Evolutionary conservation across 2,113 vertebrate genomes (phyloP).

Genomic region (Potamarius usumacintae): DNA sequence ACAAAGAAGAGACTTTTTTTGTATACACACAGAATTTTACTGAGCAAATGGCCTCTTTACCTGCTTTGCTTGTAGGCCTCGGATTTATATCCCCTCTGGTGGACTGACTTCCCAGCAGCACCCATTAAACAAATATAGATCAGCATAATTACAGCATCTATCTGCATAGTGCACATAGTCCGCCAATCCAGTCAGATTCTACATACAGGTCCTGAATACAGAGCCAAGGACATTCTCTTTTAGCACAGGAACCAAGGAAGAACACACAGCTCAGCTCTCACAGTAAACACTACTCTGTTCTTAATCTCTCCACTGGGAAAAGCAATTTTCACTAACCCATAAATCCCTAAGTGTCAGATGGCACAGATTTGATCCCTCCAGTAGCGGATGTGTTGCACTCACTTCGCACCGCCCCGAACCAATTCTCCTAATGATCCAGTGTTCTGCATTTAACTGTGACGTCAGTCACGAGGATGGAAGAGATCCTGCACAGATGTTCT

Average conservation of each 20-base stretch:
- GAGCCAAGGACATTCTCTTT: slow-evolving; percentile 65
- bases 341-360: slow-evolving; percentile 82
- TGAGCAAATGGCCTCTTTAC: slow-evolving; percentile 56
- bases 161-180: slow-evolving; percentile 75
- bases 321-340: slow-evolving; percentile 81
- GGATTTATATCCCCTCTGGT: slow-evolving; percentile 65
- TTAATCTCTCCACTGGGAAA: slow-evolving; percentile 80
- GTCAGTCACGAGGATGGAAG: slow-evolving; percentile 52
- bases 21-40: background rate
- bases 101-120: slow-evolving; percentile 61
- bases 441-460: slow-evolving; percentile 66
- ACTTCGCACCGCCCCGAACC: slow-evolving; percentile 62
- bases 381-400: slow-evolving; percentile 69
- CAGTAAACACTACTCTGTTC: slow-evolving; percentile 70
- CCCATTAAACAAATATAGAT: slow-evolving; percentile 66
- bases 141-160: slow-evolving; percentile 70
- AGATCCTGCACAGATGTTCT: slow-evolving; percentile 17
- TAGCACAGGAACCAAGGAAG: slow-evolving; percentile 48
- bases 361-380: slow-evolving; percentile 80
- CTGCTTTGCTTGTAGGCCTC: slow-evolving; percentile 74
- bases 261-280: slow-evolving; percentile 15
- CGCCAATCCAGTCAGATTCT: slow-evolving; percentile 66
- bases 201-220: slow-evolving; percentile 56
- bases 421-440: slow-evolving; percentile 68
- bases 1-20: background rate